phyloP scores from a whole-genome alignment of 23 tunicate species.

The Trididemnum clinides region DNA sequence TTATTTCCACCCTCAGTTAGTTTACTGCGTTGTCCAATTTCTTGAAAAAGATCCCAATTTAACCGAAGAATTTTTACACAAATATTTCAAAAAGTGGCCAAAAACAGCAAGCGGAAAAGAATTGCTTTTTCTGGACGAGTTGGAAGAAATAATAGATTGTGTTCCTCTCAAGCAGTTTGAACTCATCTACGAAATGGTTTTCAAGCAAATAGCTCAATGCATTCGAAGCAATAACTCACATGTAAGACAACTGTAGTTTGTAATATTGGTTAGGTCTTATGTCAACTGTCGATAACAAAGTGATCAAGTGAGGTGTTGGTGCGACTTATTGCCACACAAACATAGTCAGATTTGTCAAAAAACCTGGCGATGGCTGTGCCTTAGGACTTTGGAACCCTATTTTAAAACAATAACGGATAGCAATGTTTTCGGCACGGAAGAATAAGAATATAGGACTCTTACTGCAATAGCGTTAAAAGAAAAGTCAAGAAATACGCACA shows the following conservation, averaged over 20 bases:
- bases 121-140: constrained; percentile 78
- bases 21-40: constrained; percentile 87
- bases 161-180: constrained; percentile 72
- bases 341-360: too few relatives aligned
- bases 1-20: constrained; percentile 81
- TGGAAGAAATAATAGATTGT: constrained; percentile 90
- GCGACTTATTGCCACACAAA: too few relatives aligned
- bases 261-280: not conserved
- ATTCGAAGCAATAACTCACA: constrained; percentile 70
- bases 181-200: constrained; percentile 35
- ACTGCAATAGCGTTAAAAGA: too few relatives aligned
- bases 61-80: constrained; percentile 6
- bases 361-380: too few relatives aligned
- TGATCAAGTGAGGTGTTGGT: too few relatives aligned
- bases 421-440: too few relatives aligned
- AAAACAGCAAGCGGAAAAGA: constrained; percentile 58
- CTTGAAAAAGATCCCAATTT: constrained; percentile 71
- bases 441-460: too few relatives aligned
- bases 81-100: constrained; percentile 64
- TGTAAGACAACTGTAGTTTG: constrained; percentile 34
- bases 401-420: too few relatives aligned
- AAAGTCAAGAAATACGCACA: too few relatives aligned
- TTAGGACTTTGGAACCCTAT: too few relatives aligned
- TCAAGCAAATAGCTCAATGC: constrained; percentile 62
- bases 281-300: not conserved